Evolutionary conservation across 2,113 vertebrate species (phyloP).

Genomic region (Haemorhous mexicanus): DNA sequence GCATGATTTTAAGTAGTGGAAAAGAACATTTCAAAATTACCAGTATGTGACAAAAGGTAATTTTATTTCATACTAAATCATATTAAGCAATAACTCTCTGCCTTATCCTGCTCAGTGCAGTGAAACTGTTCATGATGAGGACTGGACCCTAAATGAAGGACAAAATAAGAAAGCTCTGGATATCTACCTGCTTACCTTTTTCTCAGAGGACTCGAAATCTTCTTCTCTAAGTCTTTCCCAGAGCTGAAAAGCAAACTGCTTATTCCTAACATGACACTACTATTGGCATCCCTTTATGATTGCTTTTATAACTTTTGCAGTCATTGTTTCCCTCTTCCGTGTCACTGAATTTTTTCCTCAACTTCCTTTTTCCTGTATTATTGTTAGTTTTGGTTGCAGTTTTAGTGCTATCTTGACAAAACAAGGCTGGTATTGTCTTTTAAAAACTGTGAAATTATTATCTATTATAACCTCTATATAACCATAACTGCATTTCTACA

Average conservation of each 20-base stretch:
- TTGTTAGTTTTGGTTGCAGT: neutral
- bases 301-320: neutral
- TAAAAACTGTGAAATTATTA: neutral
- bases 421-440: neutral
- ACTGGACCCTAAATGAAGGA: neutral
- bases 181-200: neutral
- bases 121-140: neutral
- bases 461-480: neutral
- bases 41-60: neutral
- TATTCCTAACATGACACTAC: neutral
- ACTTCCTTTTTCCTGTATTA: neutral
- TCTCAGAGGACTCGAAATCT: neutral
- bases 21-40: neutral
- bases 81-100: neutral
- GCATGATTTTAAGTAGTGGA: neutral
- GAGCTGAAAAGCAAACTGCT: neutral
- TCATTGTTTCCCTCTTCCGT: neutral
- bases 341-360: neutral
- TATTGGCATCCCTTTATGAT: neutral
- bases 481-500: neutral
- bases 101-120: neutral
- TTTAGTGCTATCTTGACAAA: neutral
- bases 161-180: neutral
- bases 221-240: neutral
- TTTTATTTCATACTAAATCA: neutral